Conservation (phyloP, 2,888 invertebrate species). For the Hemithea aestivaria region DNA sequence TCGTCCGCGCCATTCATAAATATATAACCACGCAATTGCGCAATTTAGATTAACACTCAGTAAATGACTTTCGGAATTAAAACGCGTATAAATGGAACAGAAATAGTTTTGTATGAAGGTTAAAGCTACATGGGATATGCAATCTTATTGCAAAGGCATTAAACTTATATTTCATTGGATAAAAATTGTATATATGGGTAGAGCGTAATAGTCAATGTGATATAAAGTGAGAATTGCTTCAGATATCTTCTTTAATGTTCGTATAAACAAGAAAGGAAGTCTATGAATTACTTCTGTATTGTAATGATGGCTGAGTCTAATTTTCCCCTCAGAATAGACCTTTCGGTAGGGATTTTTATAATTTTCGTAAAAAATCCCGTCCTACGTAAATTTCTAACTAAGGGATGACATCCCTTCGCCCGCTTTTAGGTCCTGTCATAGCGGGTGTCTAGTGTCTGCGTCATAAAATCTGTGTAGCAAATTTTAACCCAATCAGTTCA, state of each 20-base stretch:
- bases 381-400: too few species aligned
- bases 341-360: too few species aligned
- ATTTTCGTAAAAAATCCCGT: too few species aligned
- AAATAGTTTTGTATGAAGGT: constrained; percentile 20
- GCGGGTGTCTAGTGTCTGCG: too few species aligned
- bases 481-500: too few species aligned
- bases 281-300: too few species aligned
- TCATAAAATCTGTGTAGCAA: too few species aligned
- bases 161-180: constrained; percentile 3
- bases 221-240: constrained; percentile 17
- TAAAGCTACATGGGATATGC: constrained; percentile 1
- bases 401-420: too few species aligned
- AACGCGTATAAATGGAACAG: constrained; percentile 34
- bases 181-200: constrained; percentile 12
- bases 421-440: too few species aligned
- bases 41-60: constrained; percentile 51
- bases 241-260: constrained; percentile 10
- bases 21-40: constrained; percentile 57
- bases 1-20: constrained; percentile 61
- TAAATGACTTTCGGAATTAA: constrained; percentile 42
- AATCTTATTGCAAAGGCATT: constrained; percentile 3
- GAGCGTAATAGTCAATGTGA: constrained; percentile 17
- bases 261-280: constrained; percentile 1
- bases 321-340: too few species aligned
- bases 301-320: too few species aligned